A percentile compares a stretch with the other conserved stretches of the same genome.
Conservation (phyloP, 2,113 vertebrate species). For the Protobothrops flavoviridis region DNA sequence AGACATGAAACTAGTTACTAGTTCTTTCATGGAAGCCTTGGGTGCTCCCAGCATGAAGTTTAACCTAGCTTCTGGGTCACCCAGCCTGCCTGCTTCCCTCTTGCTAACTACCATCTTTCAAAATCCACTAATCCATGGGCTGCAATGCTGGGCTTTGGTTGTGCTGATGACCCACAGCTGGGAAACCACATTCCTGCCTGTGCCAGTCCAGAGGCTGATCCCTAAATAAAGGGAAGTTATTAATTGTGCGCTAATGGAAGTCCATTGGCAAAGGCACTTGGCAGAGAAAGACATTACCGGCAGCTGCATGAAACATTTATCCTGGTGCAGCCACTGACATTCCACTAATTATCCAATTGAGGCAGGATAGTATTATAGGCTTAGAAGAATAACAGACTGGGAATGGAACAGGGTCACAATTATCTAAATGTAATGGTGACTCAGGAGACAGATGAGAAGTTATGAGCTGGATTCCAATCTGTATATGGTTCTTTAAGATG, state of each 20-base stretch:
- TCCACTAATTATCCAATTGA: conserved; percentile 19
- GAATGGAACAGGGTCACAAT: conserved; percentile 5
- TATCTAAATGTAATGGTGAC: conserved; percentile 6
- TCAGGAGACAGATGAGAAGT: not conserved
- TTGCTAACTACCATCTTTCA: not conserved
- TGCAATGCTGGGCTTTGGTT: not conserved
- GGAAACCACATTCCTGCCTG: not conserved
- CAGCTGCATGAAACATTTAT: not conserved
- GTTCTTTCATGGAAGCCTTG: not conserved
- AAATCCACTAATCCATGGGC: not conserved
- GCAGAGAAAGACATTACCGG: not conserved
- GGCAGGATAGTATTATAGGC: conserved; percentile 10
- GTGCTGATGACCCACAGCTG: conserved; percentile 1
- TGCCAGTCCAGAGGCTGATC: conserved; percentile 12
- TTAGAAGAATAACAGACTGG: conserved; percentile 7
- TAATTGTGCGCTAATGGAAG: conserved; percentile 5
- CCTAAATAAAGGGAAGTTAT: conserved; percentile 12
- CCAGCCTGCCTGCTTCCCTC: not conserved
- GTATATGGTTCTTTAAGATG: not conserved
- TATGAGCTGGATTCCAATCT: not conserved
- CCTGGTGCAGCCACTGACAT: conserved; percentile 11
- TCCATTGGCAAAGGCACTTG: conserved; percentile 8
- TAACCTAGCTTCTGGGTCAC: not conserved
- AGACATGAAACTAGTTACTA: too few relatives aligned
- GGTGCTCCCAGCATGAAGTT: not conserved